Evolutionary conservation across 1,140 invertebrate genomes (phyloP).

Genomic region (Tribolium castaneum): DNA sequence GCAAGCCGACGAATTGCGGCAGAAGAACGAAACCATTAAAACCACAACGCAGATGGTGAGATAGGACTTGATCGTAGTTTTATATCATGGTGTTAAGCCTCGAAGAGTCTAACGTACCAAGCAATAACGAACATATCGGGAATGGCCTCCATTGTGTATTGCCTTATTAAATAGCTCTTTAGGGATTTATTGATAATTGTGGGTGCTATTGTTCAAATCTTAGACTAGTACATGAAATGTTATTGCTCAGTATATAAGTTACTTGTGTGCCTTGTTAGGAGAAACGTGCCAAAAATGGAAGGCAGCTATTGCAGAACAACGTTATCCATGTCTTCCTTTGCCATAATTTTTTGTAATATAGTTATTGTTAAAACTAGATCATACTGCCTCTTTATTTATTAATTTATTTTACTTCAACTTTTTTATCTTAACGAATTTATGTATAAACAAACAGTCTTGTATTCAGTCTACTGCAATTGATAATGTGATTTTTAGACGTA

Average conservation of each 20-base stretch:
- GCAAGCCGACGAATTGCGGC: slow-evolving; percentile 66
- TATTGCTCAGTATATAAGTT: slow-evolving; percentile 35
- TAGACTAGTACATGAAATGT: slow-evolving; percentile 23
- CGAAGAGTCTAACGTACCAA: slow-evolving; percentile 44
- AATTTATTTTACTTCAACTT: slow-evolving; percentile 45
- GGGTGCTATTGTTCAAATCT: slow-evolving; percentile 40
- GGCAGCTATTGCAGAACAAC: slow-evolving; percentile 48
- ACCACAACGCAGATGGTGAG: slow-evolving; percentile 52
- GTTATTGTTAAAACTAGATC: slow-evolving; percentile 21
- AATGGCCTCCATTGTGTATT: slow-evolving; percentile 24
- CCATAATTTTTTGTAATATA: slow-evolving; percentile 34
- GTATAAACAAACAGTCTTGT: slow-evolving; percentile 18
- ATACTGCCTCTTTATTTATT: slow-evolving; percentile 41
- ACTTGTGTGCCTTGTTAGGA: slow-evolving; percentile 49
- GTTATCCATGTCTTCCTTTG: slow-evolving; percentile 42
- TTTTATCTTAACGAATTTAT: slow-evolving; percentile 35
- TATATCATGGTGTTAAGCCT: slow-evolving; percentile 19
- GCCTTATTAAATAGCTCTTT: slow-evolving; percentile 30
- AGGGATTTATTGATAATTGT: slow-evolving; percentile 25
- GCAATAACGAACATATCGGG: slow-evolving; percentile 43
- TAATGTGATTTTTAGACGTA: slow-evolving; percentile 41
- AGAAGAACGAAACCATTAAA: slow-evolving; percentile 55
- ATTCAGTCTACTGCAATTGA: slow-evolving; percentile 39
- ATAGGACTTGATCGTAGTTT: slow-evolving; percentile 23
- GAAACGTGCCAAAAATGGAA: slow-evolving; percentile 53